Percentiles rank a stretch among this genome's conserved stretches.
These are phyloP conservation scores for Gymnothorax reevesii DNA, from an alignment of 2,797 vertebrate genomes.

Conservation along the genomic window DNA sequence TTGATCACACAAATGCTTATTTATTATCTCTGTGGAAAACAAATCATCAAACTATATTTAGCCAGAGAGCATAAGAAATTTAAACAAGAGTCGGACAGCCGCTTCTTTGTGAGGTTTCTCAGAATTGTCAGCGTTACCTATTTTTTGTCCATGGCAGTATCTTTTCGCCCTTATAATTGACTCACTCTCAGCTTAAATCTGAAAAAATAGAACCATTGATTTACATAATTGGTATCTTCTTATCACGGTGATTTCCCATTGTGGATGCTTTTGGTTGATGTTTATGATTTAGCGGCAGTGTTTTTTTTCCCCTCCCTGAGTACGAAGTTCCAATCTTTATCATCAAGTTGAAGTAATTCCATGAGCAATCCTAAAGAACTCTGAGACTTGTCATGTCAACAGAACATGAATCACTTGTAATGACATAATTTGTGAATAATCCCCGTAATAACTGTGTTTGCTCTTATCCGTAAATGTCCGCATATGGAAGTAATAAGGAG, in stretches of 20 bases:
- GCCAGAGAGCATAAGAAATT: neutral
- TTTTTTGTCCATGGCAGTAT: neutral
- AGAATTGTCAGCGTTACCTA: neutral
- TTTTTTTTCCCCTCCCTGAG: neutral
- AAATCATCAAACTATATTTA: neutral
- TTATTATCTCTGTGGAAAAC: neutral
- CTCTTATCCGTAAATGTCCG: neutral
- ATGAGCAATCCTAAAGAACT: neutral
- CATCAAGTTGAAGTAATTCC: neutral
- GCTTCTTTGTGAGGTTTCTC: neutral
- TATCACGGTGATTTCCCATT: neutral
- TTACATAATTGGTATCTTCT: neutral
- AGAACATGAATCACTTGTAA: neutral
- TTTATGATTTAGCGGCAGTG: neutral
- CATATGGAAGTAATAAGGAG: neutral
- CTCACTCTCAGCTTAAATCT: neutral
- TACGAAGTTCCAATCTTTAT: neutral
- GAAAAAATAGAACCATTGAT: neutral
- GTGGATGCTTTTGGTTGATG: neutral
- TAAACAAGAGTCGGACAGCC: neutral
- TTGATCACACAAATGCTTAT: neutral
- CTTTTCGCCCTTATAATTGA: neutral
- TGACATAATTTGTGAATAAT: neutral
- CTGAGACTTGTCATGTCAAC: neutral
- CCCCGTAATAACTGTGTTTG: neutral